Base-by-base conservation (phyloP, 2,888 invertebrate genomes). In the Brachyptera putata region DNA sequence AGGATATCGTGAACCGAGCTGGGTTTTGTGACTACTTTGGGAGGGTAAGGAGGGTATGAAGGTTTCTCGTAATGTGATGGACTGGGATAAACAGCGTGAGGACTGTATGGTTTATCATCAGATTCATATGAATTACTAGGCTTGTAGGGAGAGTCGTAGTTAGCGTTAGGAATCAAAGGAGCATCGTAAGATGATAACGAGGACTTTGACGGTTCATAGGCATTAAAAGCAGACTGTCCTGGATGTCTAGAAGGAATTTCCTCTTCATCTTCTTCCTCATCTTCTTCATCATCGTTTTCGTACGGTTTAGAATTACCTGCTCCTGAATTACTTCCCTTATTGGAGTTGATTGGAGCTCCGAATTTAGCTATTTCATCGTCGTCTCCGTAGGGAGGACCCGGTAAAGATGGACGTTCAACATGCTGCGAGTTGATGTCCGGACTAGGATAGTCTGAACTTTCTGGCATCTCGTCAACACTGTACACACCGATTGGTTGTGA, bases 1-100 rank as follows among this genome's bases (percentile, higher is more conserved):
- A 14, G 41, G 56, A 39, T 46, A 60, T 13, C 39, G 46, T 34
- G 21, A 37, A 26, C 48, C 48, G 41, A 30, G 26, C 57, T 46
- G 24, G 50, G 36, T 41, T 13, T 41, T 56, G 56, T 4, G 39
- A n/a, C 25, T 16, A 1, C n/a, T 2, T 3, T 11, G 41, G 41
- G 41, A 7, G 41, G n/a, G 18, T 46, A 46, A 9, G 46, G 46
- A 2, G 46, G 46, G n/a, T 22, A 46, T n/a, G 46, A 46, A 22
- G 46, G 21, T 11, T 30, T n/a, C n/a, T n/a, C n/a, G n/a, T n/a
- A n/a, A n/a, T n/a, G n/a, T n/a, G n/a, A n/a, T n/a, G n/a, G n/a
- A n/a, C n/a, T n/a, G n/a, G n/a, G n/a, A n/a, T n/a, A n/a, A n/a
- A n/a, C n/a, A n/a, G n/a, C n/a, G n/a, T n/a, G n/a, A n/a, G n/a